Base-by-base conservation (phyloP, 2,797 vertebrate species). In the Phalanger gymnotis region DNA sequence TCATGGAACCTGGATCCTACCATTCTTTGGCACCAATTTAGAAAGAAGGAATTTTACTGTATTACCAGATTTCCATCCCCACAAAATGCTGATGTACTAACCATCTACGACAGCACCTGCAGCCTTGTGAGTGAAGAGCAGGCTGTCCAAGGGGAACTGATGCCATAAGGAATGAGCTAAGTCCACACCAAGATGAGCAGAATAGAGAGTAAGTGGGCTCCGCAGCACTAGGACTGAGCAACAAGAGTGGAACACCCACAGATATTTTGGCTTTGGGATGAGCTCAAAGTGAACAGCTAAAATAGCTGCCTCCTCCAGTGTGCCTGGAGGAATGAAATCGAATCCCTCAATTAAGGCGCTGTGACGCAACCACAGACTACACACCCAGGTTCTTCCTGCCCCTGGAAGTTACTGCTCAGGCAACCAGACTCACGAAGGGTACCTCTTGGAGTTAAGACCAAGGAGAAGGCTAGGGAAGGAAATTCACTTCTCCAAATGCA, bases 211-310 rank as follows among this genome's bases (percentile, higher is more conserved):
- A 93, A 93, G 53, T 54, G 90, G 14, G 61, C 93, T 93, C 56
- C 91, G 9, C 53, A 92, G 16, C 53, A 92, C 51, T 66, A 31
- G 22, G 13, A 28, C 89, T 58, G 93, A 22, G 89, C 4, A 90
- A 61, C 4, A 16, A 91, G 92, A 91, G 19, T 31, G 90, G 58
- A 91, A 57, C 5, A 92, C 9, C 91, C 90, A 66, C 30, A 91
- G 92, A 91, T 53, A 94, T 73, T 94, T 34, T 90, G 52, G 87
- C 51, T 92, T 91, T 73, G 47, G 92, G 61, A 94, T 14, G 54
- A 34, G 56, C 92, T 95, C 89, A 93, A 54, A 94, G 22, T 54
- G 51, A 95, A 14, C 52, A 89, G 61, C 81, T 61, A 94, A 94
- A 92, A 30, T 91, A 95, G 31, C 73, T 66, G 54, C 51, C 19